Base-by-base conservation (phyloP, 2,888 invertebrate genomes). In the Oxycera nigricornis region DNA sequence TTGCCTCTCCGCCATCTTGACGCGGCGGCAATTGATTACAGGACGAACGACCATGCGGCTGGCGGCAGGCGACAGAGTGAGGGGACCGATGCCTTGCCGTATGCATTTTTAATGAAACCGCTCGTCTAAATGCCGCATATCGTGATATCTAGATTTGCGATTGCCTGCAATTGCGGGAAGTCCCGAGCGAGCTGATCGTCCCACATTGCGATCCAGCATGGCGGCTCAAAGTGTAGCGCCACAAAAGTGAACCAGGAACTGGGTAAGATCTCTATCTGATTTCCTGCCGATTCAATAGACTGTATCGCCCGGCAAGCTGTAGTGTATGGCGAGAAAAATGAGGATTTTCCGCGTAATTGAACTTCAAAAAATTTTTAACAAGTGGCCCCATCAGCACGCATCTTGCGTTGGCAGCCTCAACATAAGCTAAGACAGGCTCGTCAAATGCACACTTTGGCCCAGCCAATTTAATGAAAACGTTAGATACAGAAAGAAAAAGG, bases 81-180 rank as follows among this genome's bases (percentile, higher is more conserved):
- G 55, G 17, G 26, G 30, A 26, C 1, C 30, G 46, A 70, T 52
- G 70, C 28, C 35, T 55, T 52, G 30, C 31, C 55, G 30, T 70
- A 52, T 52, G 70, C 70, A 70, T 70, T 70, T 70, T 70, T 70
- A 70, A 70, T 70, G 52, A 70, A 70, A 70, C 55, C 55, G 52
- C 52, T 17, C 52, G 30, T 52, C 20, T 52, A 11, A 55, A 31
- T 70, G 31, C 30, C n/a, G 24, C 41, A 14, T 11, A 65, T 39
- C 39, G 41, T 24, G 65, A 65, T 65, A 65, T 65, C 39, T 65
- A 65, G 65, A 65, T 39, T 65, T 65, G 35, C 39, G 17, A 14
- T 24, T 24, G 41, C 41, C 20, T 39, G 30, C 41, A 65, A 65
- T 39, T 41, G 41, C 41, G 65, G 24, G 41, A 41, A 65, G 41